Conservation (phyloP, 2,888 invertebrate species). For the Chloromyia formosa region DNA sequence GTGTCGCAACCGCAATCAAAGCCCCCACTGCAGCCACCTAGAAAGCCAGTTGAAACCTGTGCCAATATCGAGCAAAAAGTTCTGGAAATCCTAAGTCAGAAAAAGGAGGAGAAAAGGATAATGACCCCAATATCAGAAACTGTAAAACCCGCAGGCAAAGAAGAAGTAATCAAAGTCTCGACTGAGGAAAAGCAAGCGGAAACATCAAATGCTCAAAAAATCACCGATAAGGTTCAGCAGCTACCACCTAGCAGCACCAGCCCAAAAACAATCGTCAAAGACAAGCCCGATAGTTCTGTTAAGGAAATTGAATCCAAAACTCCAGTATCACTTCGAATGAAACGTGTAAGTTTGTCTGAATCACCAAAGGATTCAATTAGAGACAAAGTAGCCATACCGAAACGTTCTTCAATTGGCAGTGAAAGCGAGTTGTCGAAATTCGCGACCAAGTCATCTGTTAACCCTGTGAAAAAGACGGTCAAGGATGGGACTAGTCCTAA, state of each 20-base stretch:
- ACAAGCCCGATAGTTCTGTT: not conserved
- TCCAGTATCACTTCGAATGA: not conserved
- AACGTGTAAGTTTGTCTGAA: constrained; percentile 22
- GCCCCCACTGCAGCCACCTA: not conserved
- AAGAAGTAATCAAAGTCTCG: not conserved
- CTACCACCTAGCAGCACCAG: not conserved
- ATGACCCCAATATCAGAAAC: not conserved
- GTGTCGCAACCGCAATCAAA: no score
- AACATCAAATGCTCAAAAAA: not conserved
- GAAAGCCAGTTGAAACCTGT: constrained; percentile 1
- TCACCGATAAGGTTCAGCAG: not conserved
- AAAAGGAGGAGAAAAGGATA: not conserved
- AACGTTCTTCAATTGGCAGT: constrained; percentile 33
- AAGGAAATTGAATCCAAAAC: not conserved
- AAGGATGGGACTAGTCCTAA: no score
- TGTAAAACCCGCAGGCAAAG: not conserved
- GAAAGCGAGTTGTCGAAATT: constrained; percentile 18
- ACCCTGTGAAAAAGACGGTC: no score
- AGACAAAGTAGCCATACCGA: not conserved
- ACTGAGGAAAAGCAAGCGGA: not conserved
- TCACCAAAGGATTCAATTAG: not conserved
- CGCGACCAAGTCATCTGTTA: not conserved
- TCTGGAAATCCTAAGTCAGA: not conserved
- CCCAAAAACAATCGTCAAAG: not conserved
- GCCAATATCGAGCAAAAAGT: constrained; percentile 13